phyloP scores from a whole-genome alignment of 1,140 invertebrate species.

The Platyscapa corneri region DNA sequence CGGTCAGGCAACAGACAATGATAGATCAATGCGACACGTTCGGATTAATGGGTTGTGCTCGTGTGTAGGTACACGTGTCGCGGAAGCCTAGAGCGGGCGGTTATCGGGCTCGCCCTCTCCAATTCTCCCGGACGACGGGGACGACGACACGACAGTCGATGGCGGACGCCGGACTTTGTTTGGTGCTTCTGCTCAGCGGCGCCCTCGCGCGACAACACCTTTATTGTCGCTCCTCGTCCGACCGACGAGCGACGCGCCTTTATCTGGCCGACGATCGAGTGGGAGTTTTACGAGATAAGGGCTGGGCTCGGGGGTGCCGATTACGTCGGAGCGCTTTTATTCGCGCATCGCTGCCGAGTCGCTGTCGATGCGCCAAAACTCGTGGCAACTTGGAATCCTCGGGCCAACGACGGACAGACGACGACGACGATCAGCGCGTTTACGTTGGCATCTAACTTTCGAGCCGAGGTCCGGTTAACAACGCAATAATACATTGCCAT shows the following conservation, averaged over 20 bases:
- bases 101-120: constrained; percentile 49
- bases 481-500: too few relatives aligned
- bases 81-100: constrained; percentile 30
- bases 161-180: too few relatives aligned
- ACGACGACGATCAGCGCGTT: too few relatives aligned
- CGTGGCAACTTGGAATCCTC: too few relatives aligned
- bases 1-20: constrained; percentile 54
- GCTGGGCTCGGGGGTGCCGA: neutral
- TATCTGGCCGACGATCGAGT: neutral
- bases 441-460: too few relatives aligned
- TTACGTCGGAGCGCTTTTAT: neutral
- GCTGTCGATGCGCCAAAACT: neutral
- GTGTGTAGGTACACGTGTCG: constrained; percentile 38
- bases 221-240: neutral
- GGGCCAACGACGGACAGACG: too few relatives aligned
- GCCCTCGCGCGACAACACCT: neutral
- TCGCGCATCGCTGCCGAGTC: neutral
- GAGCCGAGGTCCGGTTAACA: too few relatives aligned
- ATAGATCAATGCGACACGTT: constrained; percentile 61
- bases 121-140: neutral
- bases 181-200: too few relatives aligned
- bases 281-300: neutral
- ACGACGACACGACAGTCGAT: neutral
- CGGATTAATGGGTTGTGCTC: constrained; percentile 57
- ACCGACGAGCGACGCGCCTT: neutral